Conservation (phyloP, 2,797 vertebrate genomes). For the Acipenser oxyrinchus region DNA sequence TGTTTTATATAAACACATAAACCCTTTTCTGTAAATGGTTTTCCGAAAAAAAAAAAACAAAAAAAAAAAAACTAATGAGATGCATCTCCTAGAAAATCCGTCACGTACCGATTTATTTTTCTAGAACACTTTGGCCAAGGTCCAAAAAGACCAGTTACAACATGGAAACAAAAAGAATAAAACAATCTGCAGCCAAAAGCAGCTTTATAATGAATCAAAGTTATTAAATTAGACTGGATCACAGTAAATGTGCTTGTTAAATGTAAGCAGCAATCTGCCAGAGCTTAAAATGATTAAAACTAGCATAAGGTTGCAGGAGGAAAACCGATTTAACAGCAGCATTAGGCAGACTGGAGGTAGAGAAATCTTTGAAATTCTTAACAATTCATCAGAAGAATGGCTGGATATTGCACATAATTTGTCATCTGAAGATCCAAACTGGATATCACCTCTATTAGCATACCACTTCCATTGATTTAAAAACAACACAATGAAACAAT, state of each 20-base stretch:
- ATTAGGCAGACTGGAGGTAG: background rate
- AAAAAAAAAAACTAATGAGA: background rate
- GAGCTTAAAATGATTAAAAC: slow-evolving; percentile 1
- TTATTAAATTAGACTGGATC: slow-evolving; percentile 27
- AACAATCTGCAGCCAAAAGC: background rate
- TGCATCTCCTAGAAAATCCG: background rate
- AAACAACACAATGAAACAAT: background rate
- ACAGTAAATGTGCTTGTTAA: slow-evolving; percentile 18
- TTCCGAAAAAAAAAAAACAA: too few relatives aligned
- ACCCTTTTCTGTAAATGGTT: too few relatives aligned
- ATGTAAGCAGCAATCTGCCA: slow-evolving; percentile 12
- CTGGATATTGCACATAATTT: background rate
- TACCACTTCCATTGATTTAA: background rate
- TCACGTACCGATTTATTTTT: background rate
- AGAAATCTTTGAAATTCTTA: background rate
- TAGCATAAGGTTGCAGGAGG: background rate
- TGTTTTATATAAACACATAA: too few relatives aligned
- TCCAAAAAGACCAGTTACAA: background rate
- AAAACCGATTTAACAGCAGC: slow-evolving; percentile 10
- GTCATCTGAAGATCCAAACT: background rate
- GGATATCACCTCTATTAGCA: slow-evolving; percentile 2
- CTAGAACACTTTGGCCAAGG: background rate
- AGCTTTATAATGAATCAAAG: slow-evolving; percentile 24
- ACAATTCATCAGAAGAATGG: slow-evolving; percentile 4
- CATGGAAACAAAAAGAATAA: background rate